Conservation (phyloP, 1,140 invertebrate species). For the Pogonomyrmex barbatus region DNA sequence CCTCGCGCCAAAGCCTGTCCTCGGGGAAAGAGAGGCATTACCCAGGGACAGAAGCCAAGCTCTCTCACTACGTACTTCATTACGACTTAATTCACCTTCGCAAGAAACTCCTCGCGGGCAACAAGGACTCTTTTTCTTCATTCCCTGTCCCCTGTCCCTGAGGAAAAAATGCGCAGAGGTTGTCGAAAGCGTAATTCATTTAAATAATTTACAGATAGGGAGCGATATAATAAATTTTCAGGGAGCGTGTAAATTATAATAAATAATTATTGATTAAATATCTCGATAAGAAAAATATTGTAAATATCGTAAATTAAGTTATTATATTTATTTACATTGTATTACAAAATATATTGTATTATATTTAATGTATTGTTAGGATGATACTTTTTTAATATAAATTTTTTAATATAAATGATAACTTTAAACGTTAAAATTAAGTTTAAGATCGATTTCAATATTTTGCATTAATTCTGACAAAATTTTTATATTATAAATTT, state of each 20-base stretch:
- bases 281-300: not conserved
- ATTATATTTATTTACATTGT: not conserved
- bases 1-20: conserved; percentile 29
- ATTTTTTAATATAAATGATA: conserved; percentile 1
- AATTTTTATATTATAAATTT: not conserved
- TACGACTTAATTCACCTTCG: conserved; percentile 76
- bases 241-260: not conserved
- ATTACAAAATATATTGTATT: not conserved
- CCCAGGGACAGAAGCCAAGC: conserved; percentile 44
- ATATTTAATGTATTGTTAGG: not conserved
- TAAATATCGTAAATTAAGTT: not conserved
- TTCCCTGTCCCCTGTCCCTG: not conserved
- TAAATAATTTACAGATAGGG: not conserved
- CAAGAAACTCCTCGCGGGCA: conserved; percentile 67
- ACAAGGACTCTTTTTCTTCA: conserved; percentile 25
- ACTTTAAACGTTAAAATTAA: not conserved
- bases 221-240: not conserved
- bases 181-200: not conserved
- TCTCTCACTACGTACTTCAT: conserved; percentile 73
- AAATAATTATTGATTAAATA: not conserved
- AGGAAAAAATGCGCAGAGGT: conserved; percentile 33
- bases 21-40: conserved; percentile 48
- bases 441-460: conserved; percentile 2
- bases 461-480: not conserved
- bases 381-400: not conserved